Evolutionary conservation across 2,113 vertebrate genomes (phyloP).

Genomic region (Donacobius atricapilla): DNA sequence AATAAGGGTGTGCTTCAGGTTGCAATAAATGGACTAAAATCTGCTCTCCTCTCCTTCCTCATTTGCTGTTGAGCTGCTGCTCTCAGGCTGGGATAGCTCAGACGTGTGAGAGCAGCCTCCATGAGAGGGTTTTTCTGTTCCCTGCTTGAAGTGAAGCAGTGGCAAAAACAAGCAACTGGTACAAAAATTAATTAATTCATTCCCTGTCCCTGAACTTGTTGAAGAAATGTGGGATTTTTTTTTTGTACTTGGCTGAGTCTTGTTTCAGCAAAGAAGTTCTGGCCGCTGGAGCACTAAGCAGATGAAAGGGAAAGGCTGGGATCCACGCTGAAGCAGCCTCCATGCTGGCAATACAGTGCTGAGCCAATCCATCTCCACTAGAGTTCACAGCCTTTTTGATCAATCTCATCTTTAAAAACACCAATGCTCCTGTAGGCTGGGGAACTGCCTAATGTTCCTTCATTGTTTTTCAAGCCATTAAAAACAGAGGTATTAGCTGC

Average conservation of each 20-base stretch:
- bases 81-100: neutral
- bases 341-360: neutral
- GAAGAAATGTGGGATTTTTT: neutral
- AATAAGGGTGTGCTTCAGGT: neutral
- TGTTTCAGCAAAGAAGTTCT: neutral
- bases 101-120: accelerated
- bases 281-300: neutral
- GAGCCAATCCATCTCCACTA: conserved; percentile 53
- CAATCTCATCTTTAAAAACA: conserved; percentile 60
- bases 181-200: neutral
- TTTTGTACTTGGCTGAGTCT: neutral
- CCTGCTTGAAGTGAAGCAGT: neutral
- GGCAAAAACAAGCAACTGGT: neutral
- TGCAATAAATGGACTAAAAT: neutral
- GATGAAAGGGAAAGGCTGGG: conserved; percentile 12
- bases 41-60: neutral
- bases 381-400: conserved; percentile 58
- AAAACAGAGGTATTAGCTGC: conserved; percentile 30
- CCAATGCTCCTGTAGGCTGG: neutral
- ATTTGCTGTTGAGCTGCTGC: neutral
- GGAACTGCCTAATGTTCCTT: conserved; percentile 43
- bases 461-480: conserved; percentile 39
- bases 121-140: neutral
- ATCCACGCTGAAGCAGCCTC: neutral
- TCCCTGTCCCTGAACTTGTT: neutral